phyloP scores from a whole-genome alignment of 2,888 invertebrate genomes.

The Drosophila monieri region DNA sequence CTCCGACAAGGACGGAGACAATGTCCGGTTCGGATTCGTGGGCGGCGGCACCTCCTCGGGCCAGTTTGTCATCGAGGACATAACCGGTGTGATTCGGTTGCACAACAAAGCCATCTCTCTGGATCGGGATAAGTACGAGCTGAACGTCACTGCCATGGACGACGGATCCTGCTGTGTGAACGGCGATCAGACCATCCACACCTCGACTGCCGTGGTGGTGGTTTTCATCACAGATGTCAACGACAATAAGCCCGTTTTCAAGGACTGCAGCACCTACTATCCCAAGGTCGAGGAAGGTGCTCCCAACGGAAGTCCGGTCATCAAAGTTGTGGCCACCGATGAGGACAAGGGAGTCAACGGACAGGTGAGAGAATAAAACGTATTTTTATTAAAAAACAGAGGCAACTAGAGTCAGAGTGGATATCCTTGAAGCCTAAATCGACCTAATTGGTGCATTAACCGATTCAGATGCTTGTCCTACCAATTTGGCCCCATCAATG shows the following conservation, averaged over 20 bases:
- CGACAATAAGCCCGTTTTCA: constrained; percentile 97
- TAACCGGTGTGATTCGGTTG: constrained; percentile 95
- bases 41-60: constrained; percentile 95
- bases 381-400: not conserved
- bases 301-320: constrained; percentile 96
- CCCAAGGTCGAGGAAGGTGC: constrained; percentile 98
- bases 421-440: not conserved
- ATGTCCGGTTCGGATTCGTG: constrained; percentile 95
- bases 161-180: constrained; percentile 98
- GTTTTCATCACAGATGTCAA: constrained; percentile 99
- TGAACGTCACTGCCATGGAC: constrained; percentile 98
- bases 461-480: constrained; percentile 14
- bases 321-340: constrained; percentile 96
- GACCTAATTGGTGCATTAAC: constrained; percentile 14
- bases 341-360: constrained; percentile 98
- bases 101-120: constrained; percentile 94
- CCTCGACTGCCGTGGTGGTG: constrained; percentile 96
- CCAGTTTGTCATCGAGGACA: constrained; percentile 97
- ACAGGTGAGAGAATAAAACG: constrained; percentile 85
- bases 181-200: constrained; percentile 94
- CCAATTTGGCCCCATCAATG: constrained; percentile 5
- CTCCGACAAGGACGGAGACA: constrained; percentile 98
- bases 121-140: constrained; percentile 96
- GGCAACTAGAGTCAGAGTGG: not conserved
- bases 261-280: constrained; percentile 95